Evolutionary conservation across 2,888 invertebrate genomes (phyloP).

Genomic region (Amblyjoppa proteus): DNA sequence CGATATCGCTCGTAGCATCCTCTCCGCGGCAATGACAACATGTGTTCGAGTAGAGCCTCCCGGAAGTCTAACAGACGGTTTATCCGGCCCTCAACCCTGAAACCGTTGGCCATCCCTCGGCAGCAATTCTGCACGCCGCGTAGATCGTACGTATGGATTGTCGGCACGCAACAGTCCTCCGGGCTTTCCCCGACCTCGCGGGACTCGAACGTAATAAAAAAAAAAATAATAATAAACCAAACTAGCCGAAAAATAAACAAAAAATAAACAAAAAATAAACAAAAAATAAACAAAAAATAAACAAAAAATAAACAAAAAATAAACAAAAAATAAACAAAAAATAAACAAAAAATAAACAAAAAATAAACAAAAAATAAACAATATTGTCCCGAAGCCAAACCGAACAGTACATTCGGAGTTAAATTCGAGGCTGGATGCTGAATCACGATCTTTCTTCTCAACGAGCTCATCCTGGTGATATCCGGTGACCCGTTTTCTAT

Average conservation of each 20-base stretch:
- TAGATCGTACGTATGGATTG: conserved; percentile 5
- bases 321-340: too few species aligned
- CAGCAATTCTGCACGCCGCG: conserved; percentile 45
- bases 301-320: too few species aligned
- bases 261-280: too few species aligned
- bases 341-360: too few species aligned
- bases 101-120: conserved; percentile 51
- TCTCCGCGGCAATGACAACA: conserved; percentile 22
- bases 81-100: conserved; percentile 61
- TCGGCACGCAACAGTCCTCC: conserved; percentile 5
- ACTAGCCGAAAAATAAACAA: too few species aligned
- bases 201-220: background rate
- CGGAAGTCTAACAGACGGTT: conserved; percentile 63
- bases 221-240: background rate
- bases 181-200: background rate
- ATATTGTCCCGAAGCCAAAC: background rate
- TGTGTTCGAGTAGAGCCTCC: conserved; percentile 39
- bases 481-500: conserved; percentile 43
- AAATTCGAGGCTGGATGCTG: conserved; percentile 9
- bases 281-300: too few species aligned
- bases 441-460: conserved; percentile 30
- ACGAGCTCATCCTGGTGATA: background rate
- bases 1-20: conserved; percentile 3
- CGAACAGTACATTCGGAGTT: background rate
- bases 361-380: background rate